Base-by-base conservation (phyloP, 64 coral and sea anemone species). In the Orbicella faveolata region DNA sequence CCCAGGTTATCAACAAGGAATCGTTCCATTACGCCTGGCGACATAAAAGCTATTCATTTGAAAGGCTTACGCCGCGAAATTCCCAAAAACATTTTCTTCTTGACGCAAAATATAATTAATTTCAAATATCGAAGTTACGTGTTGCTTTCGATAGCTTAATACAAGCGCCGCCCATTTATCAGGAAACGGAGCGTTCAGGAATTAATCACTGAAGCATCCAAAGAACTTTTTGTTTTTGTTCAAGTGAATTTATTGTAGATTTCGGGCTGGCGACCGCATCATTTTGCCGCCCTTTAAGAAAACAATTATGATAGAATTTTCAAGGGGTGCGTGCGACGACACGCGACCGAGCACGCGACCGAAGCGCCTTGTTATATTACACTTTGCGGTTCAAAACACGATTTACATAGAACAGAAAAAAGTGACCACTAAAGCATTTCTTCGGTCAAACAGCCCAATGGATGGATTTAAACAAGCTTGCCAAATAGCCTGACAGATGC, bases 341-440 rank as follows among this genome's bases (percentile, higher is more conserved):
- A 85, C 82, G 82, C 82, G 82, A 85, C 82, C 65, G 34, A 51
- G 82, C 82, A 82, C 79, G 79, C 79, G 79, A 82, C 59, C 30
- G 34, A 64, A 82, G 10, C 57, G 44, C 73, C 82, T 72, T 52
- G 36, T 65, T 73, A 21, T 41, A 53, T 73, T 85, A 12, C 67
- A 85, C 41, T 72, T 85, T 52, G 2, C 21, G 52, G 64, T 30
- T 85, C 82, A 53, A 85, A 81, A 85, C 48, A 79, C 52, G 26
- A 52, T 70, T 70, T 70, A 33, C 21, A 70, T 9, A 26, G 67
- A 70, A 70, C 67, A 23, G 9, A 51, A 78, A 52, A 78, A 52
- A 20, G 9, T 7, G 10, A 78, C 37, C 37, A 78, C 18, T 0
- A 52, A 67, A 20, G 16, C 9, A 11, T 26, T 26, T 73, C 15